Evolutionary conservation across 2,888 invertebrate genomes (phyloP).

Genomic region (Aethes cnicana): DNA sequence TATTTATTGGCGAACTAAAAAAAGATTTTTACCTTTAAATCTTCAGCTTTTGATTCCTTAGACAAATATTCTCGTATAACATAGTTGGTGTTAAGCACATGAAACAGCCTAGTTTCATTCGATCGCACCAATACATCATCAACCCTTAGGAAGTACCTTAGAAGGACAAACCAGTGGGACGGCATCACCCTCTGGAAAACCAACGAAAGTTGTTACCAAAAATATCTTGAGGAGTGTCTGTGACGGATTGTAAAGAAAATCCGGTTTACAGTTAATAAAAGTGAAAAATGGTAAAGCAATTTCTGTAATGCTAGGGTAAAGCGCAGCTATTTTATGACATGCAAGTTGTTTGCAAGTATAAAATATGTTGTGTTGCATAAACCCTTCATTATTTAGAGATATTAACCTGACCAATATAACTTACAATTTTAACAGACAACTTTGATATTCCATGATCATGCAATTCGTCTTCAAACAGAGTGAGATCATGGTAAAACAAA

Average conservation of each 20-base stretch:
- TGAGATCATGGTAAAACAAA: constrained; percentile 95
- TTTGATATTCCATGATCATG: constrained; percentile 98
- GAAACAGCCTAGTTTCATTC: constrained; percentile 94
- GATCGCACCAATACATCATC: constrained; percentile 95
- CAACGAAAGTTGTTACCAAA: too few relatives aligned
- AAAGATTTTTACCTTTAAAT: constrained; percentile 82
- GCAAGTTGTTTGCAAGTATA: background rate
- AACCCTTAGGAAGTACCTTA: constrained; percentile 95
- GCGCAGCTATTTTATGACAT: background rate
- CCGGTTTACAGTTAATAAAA: too few relatives aligned
- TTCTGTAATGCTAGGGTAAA: too few relatives aligned
- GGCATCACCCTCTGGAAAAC: constrained; percentile 96
- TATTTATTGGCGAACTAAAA: background rate
- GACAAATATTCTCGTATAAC: constrained; percentile 92
- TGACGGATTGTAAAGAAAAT: too few relatives aligned
- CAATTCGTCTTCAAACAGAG: constrained; percentile 98
- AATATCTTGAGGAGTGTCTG: too few relatives aligned
- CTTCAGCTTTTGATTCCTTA: constrained; percentile 87
- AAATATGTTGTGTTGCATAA: too few relatives aligned
- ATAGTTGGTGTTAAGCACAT: constrained; percentile 88
- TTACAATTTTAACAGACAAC: constrained; percentile 95
- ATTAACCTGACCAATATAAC: constrained; percentile 47
- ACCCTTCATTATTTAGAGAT: background rate
- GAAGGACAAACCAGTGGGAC: constrained; percentile 93
- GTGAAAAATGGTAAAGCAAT: too few relatives aligned